phyloP scores from a whole-genome alignment of 2,113 vertebrate genomes.

The Oriolus oriolus region DNA sequence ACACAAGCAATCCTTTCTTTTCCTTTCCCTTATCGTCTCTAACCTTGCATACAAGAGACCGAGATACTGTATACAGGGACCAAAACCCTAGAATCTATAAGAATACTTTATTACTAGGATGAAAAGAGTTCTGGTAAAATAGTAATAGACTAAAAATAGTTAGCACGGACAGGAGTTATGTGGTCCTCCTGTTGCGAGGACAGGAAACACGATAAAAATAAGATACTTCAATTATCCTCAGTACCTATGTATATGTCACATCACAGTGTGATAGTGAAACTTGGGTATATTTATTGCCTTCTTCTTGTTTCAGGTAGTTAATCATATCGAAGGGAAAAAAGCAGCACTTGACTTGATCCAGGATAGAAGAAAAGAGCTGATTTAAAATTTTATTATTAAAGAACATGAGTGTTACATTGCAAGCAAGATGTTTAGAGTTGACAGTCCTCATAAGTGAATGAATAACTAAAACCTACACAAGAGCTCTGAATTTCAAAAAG shows the following conservation, averaged over 20 bases:
- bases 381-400: neutral
- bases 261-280: neutral
- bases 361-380: neutral
- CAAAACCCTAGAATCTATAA: neutral
- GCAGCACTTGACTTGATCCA: neutral
- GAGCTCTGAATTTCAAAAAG: neutral
- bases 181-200: neutral
- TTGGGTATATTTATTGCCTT: neutral
- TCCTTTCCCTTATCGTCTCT: neutral
- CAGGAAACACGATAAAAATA: neutral
- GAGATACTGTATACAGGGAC: neutral
- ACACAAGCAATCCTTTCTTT: neutral
- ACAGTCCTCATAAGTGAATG: neutral
- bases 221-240: neutral
- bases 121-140: neutral
- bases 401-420: neutral
- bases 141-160: neutral
- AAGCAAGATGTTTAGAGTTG: neutral
- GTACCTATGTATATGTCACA: neutral
- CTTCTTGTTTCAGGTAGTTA: neutral
- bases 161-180: neutral
- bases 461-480: neutral
- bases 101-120: neutral
- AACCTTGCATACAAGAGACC: neutral
- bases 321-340: neutral